These are phyloP conservation scores for Ptilorrhoa leucosticta DNA, from an alignment of 2,113 vertebrate species.

Conservation along the genomic window DNA sequence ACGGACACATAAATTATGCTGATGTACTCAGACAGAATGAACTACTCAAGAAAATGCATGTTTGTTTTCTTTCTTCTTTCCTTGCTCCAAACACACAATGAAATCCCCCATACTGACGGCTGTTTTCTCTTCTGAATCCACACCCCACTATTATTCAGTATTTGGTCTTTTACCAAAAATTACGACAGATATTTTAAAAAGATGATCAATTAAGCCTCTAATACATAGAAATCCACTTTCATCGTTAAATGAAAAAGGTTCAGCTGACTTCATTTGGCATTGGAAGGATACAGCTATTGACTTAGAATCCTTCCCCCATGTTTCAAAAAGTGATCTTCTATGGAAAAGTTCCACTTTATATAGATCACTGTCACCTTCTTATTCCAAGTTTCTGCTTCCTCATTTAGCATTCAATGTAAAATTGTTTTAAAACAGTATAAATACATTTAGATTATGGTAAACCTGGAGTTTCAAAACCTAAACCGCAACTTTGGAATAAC, in stretches of 20 bases:
- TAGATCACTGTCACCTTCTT: background rate
- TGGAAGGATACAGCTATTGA: background rate
- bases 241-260: background rate
- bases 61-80: background rate
- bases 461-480: too few species aligned
- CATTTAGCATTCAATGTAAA: background rate
- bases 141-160: background rate
- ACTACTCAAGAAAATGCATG: fast-evolving
- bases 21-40: background rate
- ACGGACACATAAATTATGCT: background rate
- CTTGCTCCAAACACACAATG: background rate
- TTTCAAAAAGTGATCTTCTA: background rate
- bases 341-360: background rate
- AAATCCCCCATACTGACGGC: background rate
- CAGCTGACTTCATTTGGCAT: background rate
- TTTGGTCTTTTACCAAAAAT: background rate
- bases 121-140: background rate
- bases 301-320: background rate
- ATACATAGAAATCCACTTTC: background rate
- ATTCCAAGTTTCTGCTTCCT: background rate
- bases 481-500: background rate
- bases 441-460: background rate
- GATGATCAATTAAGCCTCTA: background rate
- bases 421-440: background rate
- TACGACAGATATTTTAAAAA: background rate